phyloP scores from a whole-genome alignment of 2,113 vertebrate genomes.

The Lagopus leucura region DNA sequence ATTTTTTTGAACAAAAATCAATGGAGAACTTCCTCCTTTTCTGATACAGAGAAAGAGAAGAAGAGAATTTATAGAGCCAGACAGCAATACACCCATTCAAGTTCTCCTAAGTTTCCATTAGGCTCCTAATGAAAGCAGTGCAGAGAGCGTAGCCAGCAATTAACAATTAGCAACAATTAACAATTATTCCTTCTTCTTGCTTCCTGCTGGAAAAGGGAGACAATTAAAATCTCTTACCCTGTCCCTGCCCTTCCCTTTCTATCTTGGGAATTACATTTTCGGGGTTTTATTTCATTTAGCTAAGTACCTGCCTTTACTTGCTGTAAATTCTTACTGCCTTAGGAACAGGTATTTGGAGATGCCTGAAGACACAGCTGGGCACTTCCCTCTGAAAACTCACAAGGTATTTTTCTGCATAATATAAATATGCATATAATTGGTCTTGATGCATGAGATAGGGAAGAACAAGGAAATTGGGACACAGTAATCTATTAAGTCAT shows the following conservation, averaged over 20 bases:
- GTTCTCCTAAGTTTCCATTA: constrained; percentile 2
- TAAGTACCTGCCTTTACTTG: not conserved
- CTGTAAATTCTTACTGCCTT: not conserved
- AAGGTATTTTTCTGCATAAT: not conserved
- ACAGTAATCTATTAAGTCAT: not conserved
- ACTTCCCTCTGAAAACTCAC: not conserved
- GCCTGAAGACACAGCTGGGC: not conserved
- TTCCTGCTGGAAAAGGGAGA: constrained; percentile 54
- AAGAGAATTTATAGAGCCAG: not conserved
- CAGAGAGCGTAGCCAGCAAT: constrained; percentile 50
- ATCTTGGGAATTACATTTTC: not conserved
- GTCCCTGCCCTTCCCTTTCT: not conserved
- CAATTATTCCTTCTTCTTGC: constrained; percentile 37
- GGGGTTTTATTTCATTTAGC: constrained; percentile 16
- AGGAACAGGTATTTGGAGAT: not conserved
- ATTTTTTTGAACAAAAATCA: not conserved
- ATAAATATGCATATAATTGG: not conserved
- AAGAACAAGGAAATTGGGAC: not conserved
- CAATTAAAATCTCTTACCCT: constrained; percentile 25
- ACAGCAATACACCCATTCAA: not conserved
- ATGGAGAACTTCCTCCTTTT: not conserved
- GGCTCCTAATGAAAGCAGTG: constrained; percentile 31
- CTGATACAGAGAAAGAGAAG: not conserved
- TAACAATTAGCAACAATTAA: constrained; percentile 59
- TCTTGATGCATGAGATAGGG: not conserved